These are phyloP conservation scores for Agapornis roseicollis DNA, from an alignment of 2,113 vertebrate species.

Conservation along the genomic window DNA sequence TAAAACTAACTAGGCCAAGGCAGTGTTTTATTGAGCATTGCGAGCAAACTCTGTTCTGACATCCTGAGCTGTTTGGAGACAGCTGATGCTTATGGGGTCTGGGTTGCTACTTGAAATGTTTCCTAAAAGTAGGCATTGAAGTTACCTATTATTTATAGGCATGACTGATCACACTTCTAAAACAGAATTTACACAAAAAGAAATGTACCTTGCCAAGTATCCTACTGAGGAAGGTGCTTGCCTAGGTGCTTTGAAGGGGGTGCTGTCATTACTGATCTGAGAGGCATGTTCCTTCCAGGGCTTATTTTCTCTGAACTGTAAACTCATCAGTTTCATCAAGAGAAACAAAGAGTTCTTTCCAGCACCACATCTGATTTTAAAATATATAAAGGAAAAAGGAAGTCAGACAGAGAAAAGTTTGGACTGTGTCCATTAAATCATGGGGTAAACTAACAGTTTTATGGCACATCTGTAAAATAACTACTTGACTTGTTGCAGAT, in stretches of 20 bases:
- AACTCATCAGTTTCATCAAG: neutral
- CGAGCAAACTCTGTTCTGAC: neutral
- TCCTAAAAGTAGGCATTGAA: neutral
- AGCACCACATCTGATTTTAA: neutral
- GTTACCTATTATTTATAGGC: neutral
- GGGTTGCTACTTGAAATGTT: neutral
- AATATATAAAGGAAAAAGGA: neutral
- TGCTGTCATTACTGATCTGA: neutral
- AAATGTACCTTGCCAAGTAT: neutral
- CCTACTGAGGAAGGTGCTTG: neutral
- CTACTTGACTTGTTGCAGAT: constrained; percentile 74
- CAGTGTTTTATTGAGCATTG: neutral
- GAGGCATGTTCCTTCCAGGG: neutral
- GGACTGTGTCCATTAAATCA: neutral
- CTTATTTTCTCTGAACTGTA: neutral
- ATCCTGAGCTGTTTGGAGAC: neutral
- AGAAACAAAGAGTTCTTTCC: neutral
- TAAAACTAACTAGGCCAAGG: neutral
- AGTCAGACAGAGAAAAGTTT: neutral
- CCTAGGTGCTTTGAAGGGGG: neutral
- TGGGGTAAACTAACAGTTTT: neutral
- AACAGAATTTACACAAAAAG: neutral
- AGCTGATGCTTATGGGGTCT: neutral
- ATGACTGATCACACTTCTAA: neutral
- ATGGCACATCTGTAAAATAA: neutral